Conservation (phyloP, 23 tunicate genomes). For the Halocynthia aurantium region DNA sequence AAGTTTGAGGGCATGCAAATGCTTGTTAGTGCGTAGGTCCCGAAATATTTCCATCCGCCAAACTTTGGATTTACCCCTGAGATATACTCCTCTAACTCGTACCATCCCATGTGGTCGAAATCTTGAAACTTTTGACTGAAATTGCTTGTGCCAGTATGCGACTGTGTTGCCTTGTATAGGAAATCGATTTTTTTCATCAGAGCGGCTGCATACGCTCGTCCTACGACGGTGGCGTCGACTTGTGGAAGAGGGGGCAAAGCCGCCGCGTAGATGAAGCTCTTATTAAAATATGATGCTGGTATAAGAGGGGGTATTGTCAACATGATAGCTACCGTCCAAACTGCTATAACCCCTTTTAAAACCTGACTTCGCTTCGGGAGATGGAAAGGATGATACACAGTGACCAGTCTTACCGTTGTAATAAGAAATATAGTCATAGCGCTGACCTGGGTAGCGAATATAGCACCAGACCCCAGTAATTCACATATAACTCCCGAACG, state of each 20-base stretch:
- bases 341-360: neutral
- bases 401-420: conserved; percentile 3
- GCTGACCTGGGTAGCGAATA: neutral
- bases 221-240: conserved; percentile 12
- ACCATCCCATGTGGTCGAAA: neutral
- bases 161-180: conserved; percentile 1
- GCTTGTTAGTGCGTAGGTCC: neutral
- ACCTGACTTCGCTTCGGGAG: neutral
- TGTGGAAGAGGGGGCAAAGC: conserved; percentile 5
- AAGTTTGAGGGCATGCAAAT: neutral
- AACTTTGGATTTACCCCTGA: conserved; percentile 1
- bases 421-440: neutral
- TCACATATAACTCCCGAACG: neutral
- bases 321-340: neutral
- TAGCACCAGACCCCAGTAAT: neutral
- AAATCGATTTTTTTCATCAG: neutral
- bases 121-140: neutral
- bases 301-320: too few species aligned
- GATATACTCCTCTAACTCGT: neutral
- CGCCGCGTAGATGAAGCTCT: neutral
- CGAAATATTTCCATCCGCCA: conserved; percentile 7
- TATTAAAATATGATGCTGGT: too few species aligned
- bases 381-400: conserved; percentile 3
- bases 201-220: neutral
- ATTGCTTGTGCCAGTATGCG: neutral